Conservation (phyloP, 2,888 invertebrate genomes). For the Ormyrus rosae region DNA sequence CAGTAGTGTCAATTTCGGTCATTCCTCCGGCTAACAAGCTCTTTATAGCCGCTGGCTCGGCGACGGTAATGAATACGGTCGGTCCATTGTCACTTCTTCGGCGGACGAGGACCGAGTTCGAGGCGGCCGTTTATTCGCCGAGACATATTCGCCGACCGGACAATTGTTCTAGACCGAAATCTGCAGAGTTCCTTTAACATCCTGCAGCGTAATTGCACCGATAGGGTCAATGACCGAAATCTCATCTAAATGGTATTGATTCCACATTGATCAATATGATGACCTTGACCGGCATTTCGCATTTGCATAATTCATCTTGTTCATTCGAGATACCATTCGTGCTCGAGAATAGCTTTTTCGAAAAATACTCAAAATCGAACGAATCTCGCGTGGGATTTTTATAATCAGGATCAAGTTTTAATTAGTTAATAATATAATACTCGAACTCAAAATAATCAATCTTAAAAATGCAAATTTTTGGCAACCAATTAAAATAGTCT, state of each 20-base stretch:
- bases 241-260: slow-evolving; percentile 25
- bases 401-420: no score
- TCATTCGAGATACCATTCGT: no score
- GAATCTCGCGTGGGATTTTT: no score
- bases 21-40: neutral
- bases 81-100: slow-evolving; percentile 34
- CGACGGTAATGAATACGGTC: no score
- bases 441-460: no score
- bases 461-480: no score
- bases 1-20: slow-evolving; percentile 35
- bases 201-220: slow-evolving; percentile 10
- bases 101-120: neutral
- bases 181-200: neutral
- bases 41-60: neutral
- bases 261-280: neutral
- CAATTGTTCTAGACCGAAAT: neutral
- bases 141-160: neutral
- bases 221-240: neutral
- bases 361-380: no score
- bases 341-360: no score
- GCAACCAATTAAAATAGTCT: no score
- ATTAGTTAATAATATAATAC: no score
- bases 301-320: no score
- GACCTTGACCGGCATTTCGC: neutral
- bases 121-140: neutral